Evolutionary conservation across 2,113 vertebrate species (phyloP).

Genomic region (Cyanoramphus novaezelandiae): DNA sequence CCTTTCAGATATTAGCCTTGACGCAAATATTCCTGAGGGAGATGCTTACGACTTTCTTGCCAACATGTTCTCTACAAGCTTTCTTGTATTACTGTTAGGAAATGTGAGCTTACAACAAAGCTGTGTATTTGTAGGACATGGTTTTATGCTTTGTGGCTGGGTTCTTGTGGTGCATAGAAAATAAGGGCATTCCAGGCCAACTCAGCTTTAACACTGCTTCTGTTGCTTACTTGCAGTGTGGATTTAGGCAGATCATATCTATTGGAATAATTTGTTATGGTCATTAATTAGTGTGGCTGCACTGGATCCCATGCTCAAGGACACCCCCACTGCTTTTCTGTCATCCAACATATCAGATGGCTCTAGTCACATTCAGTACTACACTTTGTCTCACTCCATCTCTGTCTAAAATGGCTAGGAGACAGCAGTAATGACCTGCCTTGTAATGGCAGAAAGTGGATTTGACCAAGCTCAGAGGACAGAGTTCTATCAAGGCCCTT

Average conservation of each 20-base stretch:
- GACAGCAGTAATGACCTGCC: background rate
- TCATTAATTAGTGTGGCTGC: background rate
- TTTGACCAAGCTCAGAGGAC: background rate
- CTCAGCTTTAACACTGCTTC: background rate
- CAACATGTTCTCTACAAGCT: background rate
- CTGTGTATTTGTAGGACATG: background rate
- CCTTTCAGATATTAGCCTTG: background rate
- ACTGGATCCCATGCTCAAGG: background rate
- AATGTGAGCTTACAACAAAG: background rate
- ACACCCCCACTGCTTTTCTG: background rate
- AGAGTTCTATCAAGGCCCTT: background rate
- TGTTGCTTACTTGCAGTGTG: background rate
- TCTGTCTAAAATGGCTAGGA: background rate
- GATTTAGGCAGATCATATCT: background rate
- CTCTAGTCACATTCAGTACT: background rate
- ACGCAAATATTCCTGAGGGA: background rate
- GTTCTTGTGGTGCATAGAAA: background rate
- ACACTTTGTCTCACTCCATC: background rate
- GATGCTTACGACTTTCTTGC: background rate
- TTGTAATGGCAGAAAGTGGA: background rate
- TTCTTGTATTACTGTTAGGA: background rate
- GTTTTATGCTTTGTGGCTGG: background rate
- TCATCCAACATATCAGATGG: fast-evolving
- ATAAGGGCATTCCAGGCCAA: background rate
- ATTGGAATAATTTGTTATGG: background rate